These are phyloP conservation scores for Tachina fera DNA, from an alignment of 2,888 invertebrate genomes.

Conservation along the genomic window DNA sequence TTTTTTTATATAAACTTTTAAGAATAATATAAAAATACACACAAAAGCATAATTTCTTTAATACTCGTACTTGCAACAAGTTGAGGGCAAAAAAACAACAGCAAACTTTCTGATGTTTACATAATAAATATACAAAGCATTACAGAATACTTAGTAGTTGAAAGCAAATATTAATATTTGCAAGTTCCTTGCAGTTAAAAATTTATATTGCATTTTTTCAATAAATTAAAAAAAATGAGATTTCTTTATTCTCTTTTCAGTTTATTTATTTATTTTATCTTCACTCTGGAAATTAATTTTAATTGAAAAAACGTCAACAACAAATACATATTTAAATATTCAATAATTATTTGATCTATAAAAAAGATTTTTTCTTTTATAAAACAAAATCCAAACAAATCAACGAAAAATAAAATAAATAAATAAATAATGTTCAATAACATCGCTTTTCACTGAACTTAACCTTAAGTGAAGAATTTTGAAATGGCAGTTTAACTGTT, in stretches of 20 bases:
- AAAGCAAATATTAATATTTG: neutral
- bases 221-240: no score
- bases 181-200: neutral
- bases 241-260: no score
- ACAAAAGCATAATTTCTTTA: conserved; percentile 2
- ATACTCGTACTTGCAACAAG: neutral
- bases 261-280: neutral
- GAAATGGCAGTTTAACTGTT: neutral
- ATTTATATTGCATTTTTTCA: no score
- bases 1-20: neutral
- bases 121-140: conserved; percentile 11
- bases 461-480: conserved; percentile 42
- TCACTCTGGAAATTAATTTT: conserved; percentile 13
- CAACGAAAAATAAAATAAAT: neutral
- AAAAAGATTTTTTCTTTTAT: conserved; percentile 25
- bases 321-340: neutral
- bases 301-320: neutral
- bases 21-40: neutral
- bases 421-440: neutral
- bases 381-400: conserved; percentile 10
- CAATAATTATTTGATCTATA: conserved; percentile 19
- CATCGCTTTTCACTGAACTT: conserved; percentile 28
- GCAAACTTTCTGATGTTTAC: conserved; percentile 20
- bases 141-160: neutral
- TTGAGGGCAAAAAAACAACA: neutral